phyloP scores from a whole-genome alignment of 2,797 vertebrate species.

The Acanthurus tractus region DNA sequence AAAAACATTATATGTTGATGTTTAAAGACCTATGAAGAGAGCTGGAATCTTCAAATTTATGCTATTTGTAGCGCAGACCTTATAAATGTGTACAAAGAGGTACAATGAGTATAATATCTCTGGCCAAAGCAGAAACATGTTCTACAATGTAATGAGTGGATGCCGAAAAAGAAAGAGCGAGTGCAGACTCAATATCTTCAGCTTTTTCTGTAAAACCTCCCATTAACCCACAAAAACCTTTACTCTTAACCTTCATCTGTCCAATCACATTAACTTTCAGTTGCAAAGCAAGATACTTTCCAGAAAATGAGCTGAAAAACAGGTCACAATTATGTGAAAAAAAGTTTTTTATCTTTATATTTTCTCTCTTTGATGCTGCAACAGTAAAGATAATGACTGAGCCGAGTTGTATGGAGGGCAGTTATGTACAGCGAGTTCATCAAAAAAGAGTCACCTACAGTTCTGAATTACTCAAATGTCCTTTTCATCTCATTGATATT shows the following conservation, averaged over 20 bases:
- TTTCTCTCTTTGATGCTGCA: conserved; percentile 89
- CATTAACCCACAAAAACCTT: conserved; percentile 23
- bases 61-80: conserved; percentile 20
- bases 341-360: conserved; percentile 24
- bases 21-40: conserved; percentile 27
- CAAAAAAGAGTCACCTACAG: conserved; percentile 94
- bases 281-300: conserved; percentile 77
- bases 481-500: conserved; percentile 82
- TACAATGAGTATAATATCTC: conserved; percentile 13
- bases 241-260: neutral
- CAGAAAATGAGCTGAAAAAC: conserved; percentile 88
- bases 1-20: conserved; percentile 22
- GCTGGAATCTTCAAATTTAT: conserved; percentile 20
- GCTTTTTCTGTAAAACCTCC: conserved; percentile 18
- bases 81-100: conserved; percentile 21
- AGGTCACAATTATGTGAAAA: conserved; percentile 71
- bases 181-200: conserved; percentile 36
- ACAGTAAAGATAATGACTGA: conserved; percentile 90
- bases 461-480: conserved; percentile 94
- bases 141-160: conserved; percentile 25
- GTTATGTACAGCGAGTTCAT: conserved; percentile 97
- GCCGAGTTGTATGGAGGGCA: conserved; percentile 92
- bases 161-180: conserved; percentile 22
- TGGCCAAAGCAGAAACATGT: conserved; percentile 27
- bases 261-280: conserved; percentile 27